Evolutionary conservation across 1,140 invertebrate genomes (phyloP).

Genomic region (Drosophila pallidifrons): DNA sequence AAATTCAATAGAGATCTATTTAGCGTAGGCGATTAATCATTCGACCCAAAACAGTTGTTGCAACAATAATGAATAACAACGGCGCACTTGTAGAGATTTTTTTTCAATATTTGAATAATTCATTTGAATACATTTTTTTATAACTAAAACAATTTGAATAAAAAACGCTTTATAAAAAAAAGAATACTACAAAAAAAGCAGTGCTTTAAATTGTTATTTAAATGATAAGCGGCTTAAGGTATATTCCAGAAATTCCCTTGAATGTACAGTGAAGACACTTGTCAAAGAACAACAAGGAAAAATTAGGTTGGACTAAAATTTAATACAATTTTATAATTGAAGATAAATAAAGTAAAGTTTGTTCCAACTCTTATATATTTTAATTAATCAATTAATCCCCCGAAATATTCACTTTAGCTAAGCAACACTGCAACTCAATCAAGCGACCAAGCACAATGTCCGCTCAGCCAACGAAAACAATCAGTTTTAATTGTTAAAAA

Average conservation of each 20-base stretch:
- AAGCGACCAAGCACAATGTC: background rate
- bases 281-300: background rate
- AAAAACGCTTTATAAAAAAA: background rate
- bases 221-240: constrained; percentile 28
- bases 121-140: constrained; percentile 25
- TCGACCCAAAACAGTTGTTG: constrained; percentile 26
- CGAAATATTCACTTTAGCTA: background rate
- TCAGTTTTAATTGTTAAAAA: constrained; percentile 25
- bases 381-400: too few relatives aligned
- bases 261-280: background rate
- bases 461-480: constrained; percentile 22
- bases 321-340: too few relatives aligned
- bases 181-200: constrained; percentile 6
- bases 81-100: background rate
- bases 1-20: constrained; percentile 27
- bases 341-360: too few relatives aligned
- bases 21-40: constrained; percentile 55
- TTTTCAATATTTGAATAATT: constrained; percentile 32
- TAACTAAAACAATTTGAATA: constrained; percentile 7
- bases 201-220: constrained; percentile 17
- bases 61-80: constrained; percentile 11
- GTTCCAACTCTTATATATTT: too few relatives aligned
- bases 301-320: too few relatives aligned
- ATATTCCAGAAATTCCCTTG: background rate
- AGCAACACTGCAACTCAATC: constrained; percentile 8